phyloP scores from a whole-genome alignment of 1,140 invertebrate species.

The Brachionus rubens region DNA sequence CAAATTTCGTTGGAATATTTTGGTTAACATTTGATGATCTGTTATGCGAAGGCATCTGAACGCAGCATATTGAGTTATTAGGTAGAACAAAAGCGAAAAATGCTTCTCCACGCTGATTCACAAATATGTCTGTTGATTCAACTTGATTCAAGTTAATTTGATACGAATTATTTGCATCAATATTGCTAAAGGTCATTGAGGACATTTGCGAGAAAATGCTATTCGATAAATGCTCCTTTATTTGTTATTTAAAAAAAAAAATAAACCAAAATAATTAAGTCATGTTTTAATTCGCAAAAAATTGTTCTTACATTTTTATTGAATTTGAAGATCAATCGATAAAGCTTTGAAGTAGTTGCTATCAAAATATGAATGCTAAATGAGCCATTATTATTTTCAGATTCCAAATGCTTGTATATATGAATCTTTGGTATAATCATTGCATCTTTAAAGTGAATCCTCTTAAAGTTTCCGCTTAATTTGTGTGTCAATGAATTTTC shows the following conservation, averaged over 20 bases:
- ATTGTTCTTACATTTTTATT: constrained; percentile 28
- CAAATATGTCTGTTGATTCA: constrained; percentile 18
- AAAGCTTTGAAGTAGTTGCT: constrained; percentile 23
- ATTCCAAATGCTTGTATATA: constrained; percentile 10
- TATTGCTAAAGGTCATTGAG: constrained; percentile 23
- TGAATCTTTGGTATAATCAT: constrained; percentile 25
- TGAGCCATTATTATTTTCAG: neutral
- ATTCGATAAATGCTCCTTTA: neutral
- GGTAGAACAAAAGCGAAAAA: constrained; percentile 22
- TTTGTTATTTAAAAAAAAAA: neutral
- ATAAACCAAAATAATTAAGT: neutral
- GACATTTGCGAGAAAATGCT: constrained; percentile 13
- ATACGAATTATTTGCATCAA: neutral
- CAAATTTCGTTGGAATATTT: constrained; percentile 27
- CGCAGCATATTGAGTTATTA: constrained; percentile 17
- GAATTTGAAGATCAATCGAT: constrained; percentile 32
- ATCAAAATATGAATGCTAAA: neutral
- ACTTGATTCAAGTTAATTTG: constrained; percentile 28
- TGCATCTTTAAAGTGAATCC: constrained; percentile 39
- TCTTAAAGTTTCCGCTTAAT: constrained; percentile 17
- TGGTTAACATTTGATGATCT: neutral
- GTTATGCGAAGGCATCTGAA: constrained; percentile 9
- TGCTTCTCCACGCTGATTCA: constrained; percentile 9
- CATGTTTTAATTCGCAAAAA: no score
- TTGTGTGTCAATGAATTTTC: constrained; percentile 34